Conservation (phyloP, 2,797 vertebrate species). For the Cryptoblepharus egeriae region DNA sequence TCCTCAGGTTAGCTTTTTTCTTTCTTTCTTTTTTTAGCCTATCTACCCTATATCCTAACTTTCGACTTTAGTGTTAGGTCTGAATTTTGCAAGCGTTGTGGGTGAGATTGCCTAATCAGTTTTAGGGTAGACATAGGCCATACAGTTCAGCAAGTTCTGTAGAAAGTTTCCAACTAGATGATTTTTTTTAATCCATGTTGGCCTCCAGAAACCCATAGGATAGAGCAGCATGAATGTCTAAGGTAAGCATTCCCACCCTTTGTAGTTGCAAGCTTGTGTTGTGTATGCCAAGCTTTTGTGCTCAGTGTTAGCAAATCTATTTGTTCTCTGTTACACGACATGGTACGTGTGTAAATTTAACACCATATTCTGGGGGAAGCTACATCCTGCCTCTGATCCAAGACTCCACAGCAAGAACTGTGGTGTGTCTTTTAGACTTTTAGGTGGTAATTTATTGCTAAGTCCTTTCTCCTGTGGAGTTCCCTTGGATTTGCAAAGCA, state of each 20-base stretch:
- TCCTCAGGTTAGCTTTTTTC: conserved; percentile 41
- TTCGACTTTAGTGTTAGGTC: background rate
- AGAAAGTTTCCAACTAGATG: accelerated
- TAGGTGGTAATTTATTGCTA: conserved; percentile 2
- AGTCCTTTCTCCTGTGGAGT: background rate
- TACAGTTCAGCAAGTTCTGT: background rate
- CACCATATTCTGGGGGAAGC: conserved; percentile 22
- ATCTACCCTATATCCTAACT: background rate
- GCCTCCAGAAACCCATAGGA: conserved; percentile 12
- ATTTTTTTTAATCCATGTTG: conserved; percentile 5
- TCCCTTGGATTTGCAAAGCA: background rate
- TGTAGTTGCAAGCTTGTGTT: conserved; percentile 32
- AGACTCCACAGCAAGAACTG: conserved; percentile 17
- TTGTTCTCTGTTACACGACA: background rate
- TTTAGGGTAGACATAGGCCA: background rate
- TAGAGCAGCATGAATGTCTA: background rate
- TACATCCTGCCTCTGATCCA: conserved; percentile 35
- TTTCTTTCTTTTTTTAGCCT: background rate
- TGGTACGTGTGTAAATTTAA: background rate
- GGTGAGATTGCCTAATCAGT: background rate
- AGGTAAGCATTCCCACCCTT: background rate
- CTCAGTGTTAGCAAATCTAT: conserved; percentile 16
- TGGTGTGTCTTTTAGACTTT: conserved; percentile 20
- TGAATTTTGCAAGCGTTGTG: conserved; percentile 13
- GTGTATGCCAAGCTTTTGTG: background rate